phyloP scores from a whole-genome alignment of 1,140 invertebrate genomes.

The Steinernema feltiae region DNA sequence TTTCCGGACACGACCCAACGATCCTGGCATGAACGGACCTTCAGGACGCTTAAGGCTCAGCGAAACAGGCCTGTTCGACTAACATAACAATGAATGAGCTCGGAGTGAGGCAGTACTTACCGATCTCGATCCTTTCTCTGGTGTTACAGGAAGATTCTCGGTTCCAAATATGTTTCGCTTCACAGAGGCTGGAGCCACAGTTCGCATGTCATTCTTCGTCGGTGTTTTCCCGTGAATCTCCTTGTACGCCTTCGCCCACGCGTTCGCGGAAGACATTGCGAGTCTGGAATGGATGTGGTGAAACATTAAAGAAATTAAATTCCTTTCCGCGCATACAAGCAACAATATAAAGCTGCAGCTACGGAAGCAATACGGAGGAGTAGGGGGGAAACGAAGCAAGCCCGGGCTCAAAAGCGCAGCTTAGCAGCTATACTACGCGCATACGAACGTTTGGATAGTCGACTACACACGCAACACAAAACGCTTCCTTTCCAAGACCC shows the following conservation, averaged over 20 bases:
- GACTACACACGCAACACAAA: no score
- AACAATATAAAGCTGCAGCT: no score
- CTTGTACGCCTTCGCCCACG: neutral
- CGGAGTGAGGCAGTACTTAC: neutral
- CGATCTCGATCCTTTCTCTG: neutral
- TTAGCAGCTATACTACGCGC: no score
- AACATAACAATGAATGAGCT: neutral
- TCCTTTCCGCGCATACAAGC: no score
- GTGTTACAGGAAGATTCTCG: neutral
- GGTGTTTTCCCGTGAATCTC: constrained; percentile 8
- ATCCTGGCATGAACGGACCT: neutral
- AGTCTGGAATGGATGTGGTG: neutral
- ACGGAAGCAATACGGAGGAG: no score
- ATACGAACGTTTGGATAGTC: no score
- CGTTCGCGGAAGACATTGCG: neutral
- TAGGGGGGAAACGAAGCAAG: no score
- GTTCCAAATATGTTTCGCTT: neutral
- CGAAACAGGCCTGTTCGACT: neutral
- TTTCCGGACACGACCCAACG: no score
- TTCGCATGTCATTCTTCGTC: constrained; percentile 4
- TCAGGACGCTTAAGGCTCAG: neutral
- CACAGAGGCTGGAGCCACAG: neutral
- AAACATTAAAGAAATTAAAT: no score
- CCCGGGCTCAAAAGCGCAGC: no score
- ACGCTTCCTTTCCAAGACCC: no score